A percentile compares a stretch with the other conserved stretches of the same genome.
phyloP scores from a whole-genome alignment of 2,797 vertebrate genomes.

The Buphagus erythrorhynchus region DNA sequence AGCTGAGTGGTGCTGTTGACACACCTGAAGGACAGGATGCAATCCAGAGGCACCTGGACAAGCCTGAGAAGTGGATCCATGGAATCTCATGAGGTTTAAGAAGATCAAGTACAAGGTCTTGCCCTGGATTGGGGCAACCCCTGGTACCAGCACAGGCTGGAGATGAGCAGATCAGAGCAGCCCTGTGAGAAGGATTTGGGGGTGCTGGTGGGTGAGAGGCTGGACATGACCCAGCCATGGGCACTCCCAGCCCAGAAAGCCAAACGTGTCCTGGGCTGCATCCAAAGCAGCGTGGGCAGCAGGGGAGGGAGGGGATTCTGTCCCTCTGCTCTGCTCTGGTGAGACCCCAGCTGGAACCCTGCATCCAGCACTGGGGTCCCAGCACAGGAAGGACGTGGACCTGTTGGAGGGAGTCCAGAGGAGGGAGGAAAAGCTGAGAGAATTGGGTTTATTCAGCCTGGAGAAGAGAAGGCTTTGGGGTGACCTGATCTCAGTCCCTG shows the following conservation, averaged over 20 bases:
- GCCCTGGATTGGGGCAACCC: rapidly evolving
- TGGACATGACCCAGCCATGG: neutral
- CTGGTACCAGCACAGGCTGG: rapidly evolving
- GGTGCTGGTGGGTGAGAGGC: neutral
- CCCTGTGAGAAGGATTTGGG: rapidly evolving
- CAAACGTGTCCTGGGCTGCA: neutral
- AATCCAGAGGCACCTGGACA: neutral
- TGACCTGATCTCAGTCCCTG: neutral
- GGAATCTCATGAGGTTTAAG: neutral
- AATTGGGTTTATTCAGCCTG: neutral
- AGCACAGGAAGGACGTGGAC: rapidly evolving
- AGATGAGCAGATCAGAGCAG: neutral
- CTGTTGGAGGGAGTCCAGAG: neutral
- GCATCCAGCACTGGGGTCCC: neutral
- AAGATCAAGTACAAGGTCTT: neutral
- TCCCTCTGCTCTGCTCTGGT: neutral
- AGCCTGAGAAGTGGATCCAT: rapidly evolving
- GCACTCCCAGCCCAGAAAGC: neutral
- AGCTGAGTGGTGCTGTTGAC: neutral
- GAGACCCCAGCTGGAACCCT: neutral
- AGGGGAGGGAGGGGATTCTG: neutral
- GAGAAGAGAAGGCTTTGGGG: neutral
- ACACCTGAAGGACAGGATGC: neutral
- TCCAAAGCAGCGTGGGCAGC: neutral
- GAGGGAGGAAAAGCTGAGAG: neutral